phyloP scores from a whole-genome alignment of 2,797 vertebrate genomes.

The Phrynocephalus forsythii region DNA sequence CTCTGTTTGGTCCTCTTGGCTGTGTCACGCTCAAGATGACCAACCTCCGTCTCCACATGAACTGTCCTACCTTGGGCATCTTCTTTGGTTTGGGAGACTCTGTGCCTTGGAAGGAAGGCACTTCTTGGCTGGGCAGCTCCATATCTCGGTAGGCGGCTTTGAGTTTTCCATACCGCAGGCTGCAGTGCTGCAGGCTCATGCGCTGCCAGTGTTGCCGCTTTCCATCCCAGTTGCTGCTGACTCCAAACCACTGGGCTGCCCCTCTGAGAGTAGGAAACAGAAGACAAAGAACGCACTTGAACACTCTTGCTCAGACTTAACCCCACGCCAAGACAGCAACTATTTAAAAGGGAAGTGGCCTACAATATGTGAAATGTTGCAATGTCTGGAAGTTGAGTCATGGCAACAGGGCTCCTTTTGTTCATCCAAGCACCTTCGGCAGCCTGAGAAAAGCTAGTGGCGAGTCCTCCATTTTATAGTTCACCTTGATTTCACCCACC shows the following conservation, averaged over 20 bases:
- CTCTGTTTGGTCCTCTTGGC: too few relatives aligned
- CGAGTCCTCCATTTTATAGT: too few relatives aligned
- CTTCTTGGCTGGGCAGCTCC: slow-evolving; percentile 86
- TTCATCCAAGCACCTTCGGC: too few relatives aligned
- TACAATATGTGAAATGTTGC: too few relatives aligned
- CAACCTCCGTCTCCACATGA: rapidly evolving
- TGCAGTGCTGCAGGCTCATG: slow-evolving; percentile 87
- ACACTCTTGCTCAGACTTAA: neutral
- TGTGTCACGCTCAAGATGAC: too few relatives aligned
- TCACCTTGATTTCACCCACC: too few relatives aligned
- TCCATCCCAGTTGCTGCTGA: slow-evolving; percentile 89
- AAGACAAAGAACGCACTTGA: too few relatives aligned
- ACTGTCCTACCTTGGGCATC: slow-evolving; percentile 88
- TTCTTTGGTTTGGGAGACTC: slow-evolving; percentile 88
- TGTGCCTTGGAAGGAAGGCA: slow-evolving; percentile 80
- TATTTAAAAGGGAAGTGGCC: neutral
- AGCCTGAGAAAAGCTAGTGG: too few relatives aligned
- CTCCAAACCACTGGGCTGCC: slow-evolving; percentile 93
- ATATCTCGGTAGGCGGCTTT: slow-evolving; percentile 89
- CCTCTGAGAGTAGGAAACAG: slow-evolving; percentile 74
- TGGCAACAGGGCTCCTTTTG: too few relatives aligned
- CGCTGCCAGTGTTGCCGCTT: slow-evolving; percentile 89
- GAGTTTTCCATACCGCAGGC: slow-evolving; percentile 86
- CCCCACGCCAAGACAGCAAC: neutral
- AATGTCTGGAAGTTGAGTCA: too few relatives aligned